Evolutionary conservation across 23 tunicate species (phyloP), one percentile per base, ranked within the genome.

Genomic region (Corella eumyota): DNA sequence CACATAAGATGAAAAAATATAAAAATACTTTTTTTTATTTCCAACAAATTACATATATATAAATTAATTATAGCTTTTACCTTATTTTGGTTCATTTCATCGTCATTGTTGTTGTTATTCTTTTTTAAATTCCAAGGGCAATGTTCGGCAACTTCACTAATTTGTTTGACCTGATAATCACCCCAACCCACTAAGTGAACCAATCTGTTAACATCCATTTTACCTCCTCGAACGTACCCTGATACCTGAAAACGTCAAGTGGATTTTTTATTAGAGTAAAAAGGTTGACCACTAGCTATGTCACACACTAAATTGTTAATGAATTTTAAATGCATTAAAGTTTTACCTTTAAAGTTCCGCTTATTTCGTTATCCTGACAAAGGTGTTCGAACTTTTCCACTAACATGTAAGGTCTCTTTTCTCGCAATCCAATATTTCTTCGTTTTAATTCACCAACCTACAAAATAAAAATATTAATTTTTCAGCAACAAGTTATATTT

Each of bases 171-270:
- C 47, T 75, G 93, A 61, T 30, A 83, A 67, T 92, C 74, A 22
- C 98, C 98, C 93, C 92, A 83, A 9, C 98, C 98, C 6, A 71
- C 85, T 13, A 83, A 15, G 48, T 92, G 98, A 25, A 92, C 76
- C 23, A 83, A 68, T 51, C 69, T 65, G 59, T 92, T 92, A 22
- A 92, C 93, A 45, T 83, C 80, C 4, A 92, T 59, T 17, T 61
- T 22, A 6, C 45, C 36, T 3, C 88, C 88, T 25, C 96, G 74
- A 27, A 88, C 50, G 56, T 74, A 71, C 15, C 96, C 96, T 6
- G 81, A 56, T 22, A 88, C 75, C 96, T 88, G 67, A n/a, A 50
- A 17, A 25, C 34, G 17, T 62, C 15, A 40, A 40, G 48, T 40
- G 48, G 15, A 40, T 40, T 15, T 15, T 40, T 40, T 40, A 40